A percentile compares a stretch with the other conserved stretches of the same genome.
These are phyloP conservation scores for Colossoma macropomum DNA, from an alignment of 2,113 vertebrate species.

Conservation along the genomic window DNA sequence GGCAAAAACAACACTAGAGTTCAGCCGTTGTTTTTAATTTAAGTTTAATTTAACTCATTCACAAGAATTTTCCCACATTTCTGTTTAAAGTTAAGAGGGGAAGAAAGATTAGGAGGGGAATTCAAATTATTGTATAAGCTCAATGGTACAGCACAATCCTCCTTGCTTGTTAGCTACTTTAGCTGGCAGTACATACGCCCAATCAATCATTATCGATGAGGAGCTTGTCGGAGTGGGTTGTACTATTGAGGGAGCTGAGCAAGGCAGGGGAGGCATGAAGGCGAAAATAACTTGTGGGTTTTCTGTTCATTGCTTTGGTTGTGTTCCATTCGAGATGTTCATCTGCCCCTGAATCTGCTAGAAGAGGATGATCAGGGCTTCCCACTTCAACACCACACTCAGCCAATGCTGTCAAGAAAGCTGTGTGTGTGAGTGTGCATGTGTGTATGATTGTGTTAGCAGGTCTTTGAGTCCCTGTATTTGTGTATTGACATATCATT, in stretches of 20 bases:
- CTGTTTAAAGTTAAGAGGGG: not conserved
- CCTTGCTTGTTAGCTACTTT: not conserved
- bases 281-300: slow-evolving; percentile 20
- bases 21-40: too few species aligned
- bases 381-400: not conserved
- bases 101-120: not conserved
- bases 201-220: slow-evolving; percentile 39
- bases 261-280: slow-evolving; percentile 13
- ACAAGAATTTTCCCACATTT: not conserved
- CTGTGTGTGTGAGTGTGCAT: slow-evolving; percentile 1
- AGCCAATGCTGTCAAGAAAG: not conserved
- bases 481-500: not conserved
- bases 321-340: slow-evolving; percentile 17
- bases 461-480: too few species aligned
- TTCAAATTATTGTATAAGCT: not conserved
- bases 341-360: not conserved
- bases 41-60: too few species aligned
- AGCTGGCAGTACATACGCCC: slow-evolving; percentile 7
- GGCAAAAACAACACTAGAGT: too few species aligned
- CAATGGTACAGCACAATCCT: not conserved
- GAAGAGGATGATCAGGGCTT: not conserved
- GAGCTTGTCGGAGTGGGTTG: slow-evolving; percentile 2
- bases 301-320: slow-evolving; percentile 3
- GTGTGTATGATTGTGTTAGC: not conserved
- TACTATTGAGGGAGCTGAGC: slow-evolving; percentile 13